phyloP scores from a whole-genome alignment of 2,797 vertebrate genomes.

The Sus cebifrons region DNA sequence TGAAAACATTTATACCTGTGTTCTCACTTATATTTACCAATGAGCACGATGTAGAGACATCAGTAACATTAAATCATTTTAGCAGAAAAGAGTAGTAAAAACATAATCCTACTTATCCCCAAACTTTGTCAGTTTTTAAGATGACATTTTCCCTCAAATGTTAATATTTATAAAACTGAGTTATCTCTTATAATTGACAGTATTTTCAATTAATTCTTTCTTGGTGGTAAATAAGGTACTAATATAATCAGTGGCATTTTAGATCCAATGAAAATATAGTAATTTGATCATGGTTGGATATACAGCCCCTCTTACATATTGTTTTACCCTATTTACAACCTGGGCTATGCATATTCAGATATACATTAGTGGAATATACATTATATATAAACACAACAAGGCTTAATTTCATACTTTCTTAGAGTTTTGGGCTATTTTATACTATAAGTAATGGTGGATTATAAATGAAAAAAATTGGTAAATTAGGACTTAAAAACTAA shows the following conservation, averaged over 20 bases:
- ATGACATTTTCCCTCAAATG: neutral
- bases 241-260: neutral
- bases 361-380: neutral
- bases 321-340: neutral
- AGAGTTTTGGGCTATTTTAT: conserved; percentile 11
- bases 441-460: neutral
- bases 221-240: conserved; percentile 10
- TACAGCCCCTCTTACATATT: neutral
- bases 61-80: neutral
- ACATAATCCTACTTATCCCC: neutral
- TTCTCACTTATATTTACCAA: conserved; percentile 7
- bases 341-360: neutral
- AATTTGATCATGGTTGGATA: neutral
- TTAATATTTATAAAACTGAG: conserved; percentile 52
- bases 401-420: conserved; percentile 10
- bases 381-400: neutral
- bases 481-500: neutral
- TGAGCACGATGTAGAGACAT: neutral
- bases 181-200: conserved; percentile 2
- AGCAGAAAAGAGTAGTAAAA: conserved; percentile 22
- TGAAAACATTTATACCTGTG: conserved; percentile 49
- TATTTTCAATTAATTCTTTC: conserved; percentile 60
- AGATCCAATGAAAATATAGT: neutral
- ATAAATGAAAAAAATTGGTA: neutral
- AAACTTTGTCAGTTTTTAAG: conserved; percentile 46